Percentiles rank a stretch among this genome's conserved stretches.
Conservation (phyloP, 1,140 invertebrate species). For the Glossosoma conforme region DNA sequence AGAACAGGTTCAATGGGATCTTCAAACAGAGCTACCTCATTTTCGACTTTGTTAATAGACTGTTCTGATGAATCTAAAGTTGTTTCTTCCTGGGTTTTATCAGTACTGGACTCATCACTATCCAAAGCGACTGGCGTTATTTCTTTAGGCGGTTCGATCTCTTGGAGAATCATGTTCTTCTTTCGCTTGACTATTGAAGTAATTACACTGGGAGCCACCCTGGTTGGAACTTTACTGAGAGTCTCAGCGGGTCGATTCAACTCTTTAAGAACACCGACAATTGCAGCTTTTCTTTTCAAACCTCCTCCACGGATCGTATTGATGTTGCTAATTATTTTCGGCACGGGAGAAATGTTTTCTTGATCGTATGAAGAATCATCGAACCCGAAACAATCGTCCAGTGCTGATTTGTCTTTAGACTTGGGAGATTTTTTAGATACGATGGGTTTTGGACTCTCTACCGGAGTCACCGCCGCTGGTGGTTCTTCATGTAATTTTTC, state of each 20-base stretch:
- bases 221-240: no score
- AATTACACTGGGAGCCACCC: no score
- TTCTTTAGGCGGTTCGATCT: constrained; percentile 1
- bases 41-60: constrained; percentile 3
- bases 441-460: neutral
- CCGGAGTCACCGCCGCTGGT: neutral
- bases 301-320: constrained; percentile 11
- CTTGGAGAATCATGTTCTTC: no score
- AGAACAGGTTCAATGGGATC: constrained; percentile 19
- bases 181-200: no score
- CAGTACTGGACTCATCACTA: constrained; percentile 12
- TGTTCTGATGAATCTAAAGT: neutral
- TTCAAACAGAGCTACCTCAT: constrained; percentile 22
- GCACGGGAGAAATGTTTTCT: constrained; percentile 26
- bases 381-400: constrained; percentile 29
- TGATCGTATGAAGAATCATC: constrained; percentile 26
- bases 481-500: neutral
- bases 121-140: neutral
- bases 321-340: constrained; percentile 14
- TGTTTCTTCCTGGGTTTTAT: neutral
- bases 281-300: constrained; percentile 1
- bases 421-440: neutral
- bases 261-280: constrained; percentile 9
- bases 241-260: constrained; percentile 5
- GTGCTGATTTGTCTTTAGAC: constrained; percentile 6